Conservation (phyloP, 1,140 invertebrate genomes). For the Linepithema humile region DNA sequence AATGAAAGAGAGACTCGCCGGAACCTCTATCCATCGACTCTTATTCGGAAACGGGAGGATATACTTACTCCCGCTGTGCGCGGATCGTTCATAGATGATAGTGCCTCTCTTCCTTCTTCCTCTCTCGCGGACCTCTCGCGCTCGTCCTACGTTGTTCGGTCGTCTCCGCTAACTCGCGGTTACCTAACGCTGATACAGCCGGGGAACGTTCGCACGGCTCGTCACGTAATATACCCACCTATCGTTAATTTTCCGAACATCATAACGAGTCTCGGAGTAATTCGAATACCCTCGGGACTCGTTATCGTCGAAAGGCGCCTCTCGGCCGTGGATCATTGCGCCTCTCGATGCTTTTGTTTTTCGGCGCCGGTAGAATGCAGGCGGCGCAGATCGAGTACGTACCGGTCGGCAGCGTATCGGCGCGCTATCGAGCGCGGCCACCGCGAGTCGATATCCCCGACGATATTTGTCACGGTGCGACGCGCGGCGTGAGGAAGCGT, state of each 20-base stretch:
- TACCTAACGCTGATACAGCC: slow-evolving; percentile 57
- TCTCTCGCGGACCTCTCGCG: not conserved
- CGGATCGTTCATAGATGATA: slow-evolving; percentile 51
- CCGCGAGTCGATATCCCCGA: slow-evolving; percentile 50
- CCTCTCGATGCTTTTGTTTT: slow-evolving; percentile 29
- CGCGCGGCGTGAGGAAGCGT: slow-evolving; percentile 8
- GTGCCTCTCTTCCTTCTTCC: not conserved
- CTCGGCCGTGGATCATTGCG: not conserved
- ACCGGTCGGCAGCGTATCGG: not conserved
- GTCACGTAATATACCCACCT: slow-evolving; percentile 47
- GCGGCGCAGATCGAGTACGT: not conserved
- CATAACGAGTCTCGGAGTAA: slow-evolving; percentile 59
- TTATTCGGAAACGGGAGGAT: slow-evolving; percentile 49
- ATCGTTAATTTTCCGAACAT: slow-evolving; percentile 67
- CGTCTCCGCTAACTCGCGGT: slow-evolving; percentile 54
- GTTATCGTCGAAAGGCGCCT: slow-evolving; percentile 41
- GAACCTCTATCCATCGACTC: slow-evolving; percentile 54
- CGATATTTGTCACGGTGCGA: slow-evolving; percentile 50
- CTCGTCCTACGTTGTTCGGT: not conserved
- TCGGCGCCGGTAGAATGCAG: not conserved
- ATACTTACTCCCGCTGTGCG: slow-evolving; percentile 11
- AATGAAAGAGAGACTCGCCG: slow-evolving; percentile 22
- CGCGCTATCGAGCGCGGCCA: slow-evolving; percentile 25
- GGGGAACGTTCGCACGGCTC: slow-evolving; percentile 49
- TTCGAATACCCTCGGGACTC: slow-evolving; percentile 60